Base-by-base conservation (phyloP, 2,888 invertebrate genomes). In the Cyclophora albipunctata region DNA sequence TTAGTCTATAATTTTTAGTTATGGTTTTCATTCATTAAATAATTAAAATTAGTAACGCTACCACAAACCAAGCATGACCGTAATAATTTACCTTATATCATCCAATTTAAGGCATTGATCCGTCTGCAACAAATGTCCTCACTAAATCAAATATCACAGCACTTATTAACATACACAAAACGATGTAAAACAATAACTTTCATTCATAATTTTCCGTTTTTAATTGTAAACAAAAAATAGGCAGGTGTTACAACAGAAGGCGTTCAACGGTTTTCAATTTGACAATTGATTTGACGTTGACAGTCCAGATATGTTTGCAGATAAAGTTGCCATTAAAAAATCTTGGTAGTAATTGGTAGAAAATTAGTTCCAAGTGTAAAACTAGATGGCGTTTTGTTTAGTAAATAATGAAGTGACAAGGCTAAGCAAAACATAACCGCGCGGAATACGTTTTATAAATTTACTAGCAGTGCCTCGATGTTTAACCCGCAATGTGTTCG, bases 171-270 rank as follows among this genome's bases (percentile, higher is more conserved):
- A 51, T 51, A 45, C 35, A 41, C 34, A 37, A 35, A 34, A 43
- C 45, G 34, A 3, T 37, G 33, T 43, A 54, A 45, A 61, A 58
- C 48, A 58, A 54, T 54, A 62, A 50, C 4, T 78, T 78, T 81
- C 63, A 79, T 78, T 80, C 64, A 81, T 71, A 64, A 72, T 57
- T 75, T 71, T 66, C 59, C 58, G 67, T 71, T 70, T 71, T 57
- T 57, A 55, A 62, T 57, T 55, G 74, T 75, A 81, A 81, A 81
- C 78, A 78, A 78, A 75, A 69, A 71, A 60, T 67, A 64, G 67
- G 77, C 85, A 86, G 85, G 73, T 85, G 84, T 72, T 62, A 5
- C 5, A 5, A 6, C 53, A 51, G 46, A 42, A 34, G 47, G 40
- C 51, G 51, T 48, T 47, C 56, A 75, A 70, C 81, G 79, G 81